phyloP scores from a whole-genome alignment of 2,797 vertebrate genomes.

The Taenioides sp. region DNA sequence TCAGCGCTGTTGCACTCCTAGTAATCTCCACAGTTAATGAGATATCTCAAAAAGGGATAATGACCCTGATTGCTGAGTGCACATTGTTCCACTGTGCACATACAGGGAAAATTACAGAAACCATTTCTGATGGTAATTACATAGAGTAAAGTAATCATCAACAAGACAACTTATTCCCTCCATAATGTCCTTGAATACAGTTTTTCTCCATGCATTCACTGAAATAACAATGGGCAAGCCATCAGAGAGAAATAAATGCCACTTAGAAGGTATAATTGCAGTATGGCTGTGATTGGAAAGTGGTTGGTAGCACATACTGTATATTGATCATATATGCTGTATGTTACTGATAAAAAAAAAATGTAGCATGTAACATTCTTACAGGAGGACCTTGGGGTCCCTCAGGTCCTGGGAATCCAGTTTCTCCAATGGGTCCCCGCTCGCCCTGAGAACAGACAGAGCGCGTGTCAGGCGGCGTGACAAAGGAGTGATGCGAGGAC shows the following conservation, averaged over 20 bases:
- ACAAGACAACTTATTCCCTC: conserved; percentile 50
- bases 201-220: conserved; percentile 4
- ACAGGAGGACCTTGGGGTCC: conserved; percentile 90
- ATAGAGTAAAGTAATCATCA: conserved; percentile 63
- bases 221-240: conserved; percentile 7
- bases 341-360: conserved; percentile 9
- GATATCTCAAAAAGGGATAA: conserved; percentile 72
- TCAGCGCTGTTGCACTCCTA: conserved; percentile 71
- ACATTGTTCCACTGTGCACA: conserved; percentile 68
- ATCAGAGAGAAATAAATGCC: background rate
- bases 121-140: conserved; percentile 72
- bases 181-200: conserved; percentile 55
- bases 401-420: conserved; percentile 94
- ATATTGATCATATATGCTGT: conserved; percentile 28
- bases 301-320: conserved; percentile 22
- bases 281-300: conserved; percentile 15
- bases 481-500: conserved; percentile 68
- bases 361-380: conserved; percentile 64
- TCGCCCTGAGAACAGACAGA: conserved; percentile 83
- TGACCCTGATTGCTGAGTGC: conserved; percentile 71
- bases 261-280: conserved; percentile 3
- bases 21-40: conserved; percentile 76
- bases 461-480: conserved; percentile 58
- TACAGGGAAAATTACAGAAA: conserved; percentile 70
- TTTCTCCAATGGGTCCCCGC: conserved; percentile 92